phyloP scores from a whole-genome alignment of 2,888 invertebrate genomes.

The Lasius platythorax region DNA sequence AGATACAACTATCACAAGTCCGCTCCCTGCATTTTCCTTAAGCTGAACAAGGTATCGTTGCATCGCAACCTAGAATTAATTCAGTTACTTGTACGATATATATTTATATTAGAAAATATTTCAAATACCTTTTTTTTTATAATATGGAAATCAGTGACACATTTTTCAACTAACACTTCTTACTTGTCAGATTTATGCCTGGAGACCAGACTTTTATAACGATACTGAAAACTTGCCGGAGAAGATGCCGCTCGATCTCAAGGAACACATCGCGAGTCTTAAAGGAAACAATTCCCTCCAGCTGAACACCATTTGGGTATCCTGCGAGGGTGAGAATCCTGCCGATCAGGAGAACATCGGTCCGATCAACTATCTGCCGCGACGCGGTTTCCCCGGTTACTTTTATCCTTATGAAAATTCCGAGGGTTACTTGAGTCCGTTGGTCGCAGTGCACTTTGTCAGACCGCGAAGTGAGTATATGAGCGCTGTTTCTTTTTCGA shows the following conservation, averaged over 20 bases:
- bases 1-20: slow-evolving; percentile 96
- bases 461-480: slow-evolving; percentile 92
- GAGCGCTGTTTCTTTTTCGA: too few relatives aligned
- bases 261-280: slow-evolving; percentile 89
- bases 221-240: slow-evolving; percentile 90
- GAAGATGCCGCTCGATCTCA: slow-evolving; percentile 92
- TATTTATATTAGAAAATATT: neutral
- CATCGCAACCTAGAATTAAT: slow-evolving; percentile 6
- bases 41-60: slow-evolving; percentile 93
- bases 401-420: slow-evolving; percentile 96
- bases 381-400: slow-evolving; percentile 94
- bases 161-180: neutral
- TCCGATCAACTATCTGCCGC: slow-evolving; percentile 92
- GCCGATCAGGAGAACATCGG: slow-evolving; percentile 97
- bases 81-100: neutral
- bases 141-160: neutral
- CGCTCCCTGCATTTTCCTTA: slow-evolving; percentile 97
- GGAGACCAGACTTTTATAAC: slow-evolving; percentile 94
- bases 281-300: slow-evolving; percentile 86
- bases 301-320: slow-evolving; percentile 95
- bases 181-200: slow-evolving; percentile 91
- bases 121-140: neutral
- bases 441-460: slow-evolving; percentile 94
- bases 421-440: slow-evolving; percentile 95
- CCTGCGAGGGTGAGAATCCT: slow-evolving; percentile 97